Evolutionary conservation across 2,888 invertebrate genomes (phyloP).

Genomic region (Endomychus coccineus): DNA sequence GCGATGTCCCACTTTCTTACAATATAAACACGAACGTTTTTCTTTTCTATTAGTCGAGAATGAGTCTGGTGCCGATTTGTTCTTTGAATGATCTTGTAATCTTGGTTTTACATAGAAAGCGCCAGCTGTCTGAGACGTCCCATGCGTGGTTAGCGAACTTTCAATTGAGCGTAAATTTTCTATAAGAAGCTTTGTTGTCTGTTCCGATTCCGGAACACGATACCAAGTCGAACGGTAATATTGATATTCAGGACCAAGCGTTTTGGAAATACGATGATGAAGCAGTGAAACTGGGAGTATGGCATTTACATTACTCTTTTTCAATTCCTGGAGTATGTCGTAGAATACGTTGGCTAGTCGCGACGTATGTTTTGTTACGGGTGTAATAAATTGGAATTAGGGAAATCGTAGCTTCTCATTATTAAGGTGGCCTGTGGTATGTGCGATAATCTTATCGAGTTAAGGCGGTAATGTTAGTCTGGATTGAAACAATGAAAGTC

Average conservation of each 20-base stretch:
- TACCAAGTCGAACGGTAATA: constrained; percentile 23
- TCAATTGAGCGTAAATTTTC: constrained; percentile 21
- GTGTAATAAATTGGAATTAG: too few species aligned
- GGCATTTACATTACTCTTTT: constrained; percentile 17
- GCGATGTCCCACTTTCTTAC: constrained; percentile 19
- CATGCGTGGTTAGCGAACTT: constrained; percentile 12
- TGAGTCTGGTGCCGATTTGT: too few species aligned
- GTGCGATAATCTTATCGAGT: too few species aligned
- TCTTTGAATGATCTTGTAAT: constrained; percentile 9
- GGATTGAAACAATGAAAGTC: too few species aligned
- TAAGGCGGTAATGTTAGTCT: too few species aligned
- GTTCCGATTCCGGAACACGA: constrained; percentile 20
- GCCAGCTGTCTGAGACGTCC: constrained; percentile 10
- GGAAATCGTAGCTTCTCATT: too few species aligned
- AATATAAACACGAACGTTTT: constrained; percentile 17
- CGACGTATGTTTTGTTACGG: constrained; percentile 10
- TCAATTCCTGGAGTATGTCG: constrained; percentile 18
- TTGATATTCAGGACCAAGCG: constrained; percentile 20
- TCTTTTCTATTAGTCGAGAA: constrained; percentile 17
- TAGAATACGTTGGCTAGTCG: constrained; percentile 20
- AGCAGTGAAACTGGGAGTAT: constrained; percentile 20
- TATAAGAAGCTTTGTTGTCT: constrained; percentile 20
- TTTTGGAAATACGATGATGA: constrained; percentile 23
- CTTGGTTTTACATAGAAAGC: constrained; percentile 17
- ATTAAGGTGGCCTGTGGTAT: too few species aligned